Evolutionary conservation across 2,797 vertebrate genomes (phyloP), one percentile per base, ranked within the genome.

Genomic region (Eulemur mongoz): DNA sequence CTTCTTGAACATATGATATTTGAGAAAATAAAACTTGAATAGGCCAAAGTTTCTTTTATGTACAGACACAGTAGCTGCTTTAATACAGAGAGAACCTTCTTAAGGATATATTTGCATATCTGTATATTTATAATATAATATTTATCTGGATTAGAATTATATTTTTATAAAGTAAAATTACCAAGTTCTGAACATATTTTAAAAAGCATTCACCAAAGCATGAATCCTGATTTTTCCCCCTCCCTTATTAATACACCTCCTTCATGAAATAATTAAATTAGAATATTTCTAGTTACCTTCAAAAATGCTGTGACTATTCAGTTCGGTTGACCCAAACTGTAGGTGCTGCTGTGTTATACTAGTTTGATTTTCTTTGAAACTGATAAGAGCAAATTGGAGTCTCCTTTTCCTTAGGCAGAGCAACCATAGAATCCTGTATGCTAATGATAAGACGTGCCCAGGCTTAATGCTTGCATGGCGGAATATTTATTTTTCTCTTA

Each of bases 251-350:
- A 85, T 35, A 89, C 0, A 22, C 38, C 48, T 40, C 69, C n/a
- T 85, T 90, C 85, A 2, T 81, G 83, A 63, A 57, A 61, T 61
- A 40, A 89, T 70, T 84, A 54, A 92, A n/a, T 88, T 40, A 54
- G 48, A 75, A n/a, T 43, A 45, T 96, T 94, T 93, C 50, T 84
- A 84, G 35, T 69, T 81, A 30, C 38, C 45, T 92, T 90, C 4
- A 89, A 38, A 94, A 93, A 45, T 57, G 30, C 25, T 73, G 1
- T 86, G 54, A 73, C 45, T 14, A 0, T 73, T 79, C 17, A 14
- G 4, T 59, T 61, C 18, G 23, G 1, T 65, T 76, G 65, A 61
- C 12, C 61, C 40, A 69, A 38, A 35, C 17, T 32, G 0, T 54
- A 67, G n/a, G 2, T 70, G 4, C 63, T 32, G 3, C 67, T 94